Evolutionary conservation across 1,140 invertebrate species (phyloP).

Genomic region (Halictus rubicundus): DNA sequence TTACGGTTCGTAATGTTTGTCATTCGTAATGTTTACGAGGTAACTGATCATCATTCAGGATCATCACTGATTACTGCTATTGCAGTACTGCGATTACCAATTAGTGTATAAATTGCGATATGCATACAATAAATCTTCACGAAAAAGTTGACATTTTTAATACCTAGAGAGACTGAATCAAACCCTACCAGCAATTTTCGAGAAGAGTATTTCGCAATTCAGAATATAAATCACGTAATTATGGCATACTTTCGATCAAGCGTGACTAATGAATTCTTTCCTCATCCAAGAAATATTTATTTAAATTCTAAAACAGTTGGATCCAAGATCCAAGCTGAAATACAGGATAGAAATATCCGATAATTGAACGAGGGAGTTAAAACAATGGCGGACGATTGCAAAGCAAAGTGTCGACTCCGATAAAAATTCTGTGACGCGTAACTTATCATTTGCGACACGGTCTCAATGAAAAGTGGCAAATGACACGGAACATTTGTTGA

Average conservation of each 20-base stretch:
- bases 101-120: too few relatives aligned
- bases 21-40: not conserved
- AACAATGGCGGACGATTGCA: too few relatives aligned
- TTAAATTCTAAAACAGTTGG: not conserved
- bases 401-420: too few relatives aligned
- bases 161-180: too few relatives aligned
- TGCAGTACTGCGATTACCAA: conserved; percentile 16
- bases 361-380: too few relatives aligned
- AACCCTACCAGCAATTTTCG: too few relatives aligned
- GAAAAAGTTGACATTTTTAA: not conserved
- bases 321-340: too few relatives aligned
- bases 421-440: too few relatives aligned
- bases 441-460: too few relatives aligned
- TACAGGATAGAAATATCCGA: too few relatives aligned
- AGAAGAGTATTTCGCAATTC: not conserved
- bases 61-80: not conserved
- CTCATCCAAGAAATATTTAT: not conserved
- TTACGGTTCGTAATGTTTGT: not conserved
- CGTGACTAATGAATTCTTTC: not conserved
- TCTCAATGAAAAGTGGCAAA: too few relatives aligned
- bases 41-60: not conserved
- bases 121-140: too few relatives aligned
- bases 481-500: not conserved
- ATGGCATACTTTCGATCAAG: not conserved
- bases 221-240: not conserved